Percentiles rank a stretch among this genome's conserved stretches.
Evolutionary conservation across 2,113 vertebrate species (phyloP).

Genomic region (Phrynosoma blainvillii): DNA sequence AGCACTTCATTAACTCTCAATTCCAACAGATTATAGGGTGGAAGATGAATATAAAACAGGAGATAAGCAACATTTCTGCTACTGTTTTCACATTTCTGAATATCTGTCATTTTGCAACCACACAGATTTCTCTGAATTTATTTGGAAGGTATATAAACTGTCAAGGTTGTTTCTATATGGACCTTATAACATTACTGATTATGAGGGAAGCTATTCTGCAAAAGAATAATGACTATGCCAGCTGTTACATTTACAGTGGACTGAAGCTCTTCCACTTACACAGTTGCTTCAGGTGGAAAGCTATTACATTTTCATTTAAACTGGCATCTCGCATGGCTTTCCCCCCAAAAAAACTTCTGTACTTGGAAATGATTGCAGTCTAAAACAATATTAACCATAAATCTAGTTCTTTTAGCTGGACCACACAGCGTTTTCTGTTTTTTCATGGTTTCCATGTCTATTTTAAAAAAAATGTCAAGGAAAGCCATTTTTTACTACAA

Average conservation of each 20-base stretch:
- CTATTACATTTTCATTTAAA: conserved; percentile 52
- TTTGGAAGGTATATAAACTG: not conserved
- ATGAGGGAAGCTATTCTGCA: conserved; percentile 40
- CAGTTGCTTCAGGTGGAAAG: conserved; percentile 35
- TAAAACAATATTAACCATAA: conserved; percentile 21
- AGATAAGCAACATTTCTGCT: not conserved
- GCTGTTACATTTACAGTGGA: conserved; percentile 4
- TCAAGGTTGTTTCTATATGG: conserved; percentile 31
- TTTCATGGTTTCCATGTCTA: conserved; percentile 15
- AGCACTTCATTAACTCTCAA: conserved; percentile 1
- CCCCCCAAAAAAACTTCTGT: conserved; percentile 7
- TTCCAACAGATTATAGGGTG: not conserved
- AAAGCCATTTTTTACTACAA: not conserved
- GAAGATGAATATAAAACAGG: not conserved
- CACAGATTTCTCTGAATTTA: conserved; percentile 11
- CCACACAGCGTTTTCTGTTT: not conserved
- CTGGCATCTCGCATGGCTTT: conserved; percentile 36
- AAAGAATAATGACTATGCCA: not conserved
- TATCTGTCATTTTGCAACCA: conserved; percentile 1
- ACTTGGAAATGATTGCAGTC: conserved; percentile 18
- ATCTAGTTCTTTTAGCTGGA: conserved; percentile 1
- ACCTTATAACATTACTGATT: not conserved
- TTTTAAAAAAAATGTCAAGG: not conserved
- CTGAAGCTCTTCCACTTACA: conserved; percentile 17
- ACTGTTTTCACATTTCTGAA: conserved; percentile 8